A percentile compares a stretch with the other conserved stretches of the same genome.
These are phyloP conservation scores for Lota lota DNA, from an alignment of 2,113 vertebrate species.

Conservation along the genomic window DNA sequence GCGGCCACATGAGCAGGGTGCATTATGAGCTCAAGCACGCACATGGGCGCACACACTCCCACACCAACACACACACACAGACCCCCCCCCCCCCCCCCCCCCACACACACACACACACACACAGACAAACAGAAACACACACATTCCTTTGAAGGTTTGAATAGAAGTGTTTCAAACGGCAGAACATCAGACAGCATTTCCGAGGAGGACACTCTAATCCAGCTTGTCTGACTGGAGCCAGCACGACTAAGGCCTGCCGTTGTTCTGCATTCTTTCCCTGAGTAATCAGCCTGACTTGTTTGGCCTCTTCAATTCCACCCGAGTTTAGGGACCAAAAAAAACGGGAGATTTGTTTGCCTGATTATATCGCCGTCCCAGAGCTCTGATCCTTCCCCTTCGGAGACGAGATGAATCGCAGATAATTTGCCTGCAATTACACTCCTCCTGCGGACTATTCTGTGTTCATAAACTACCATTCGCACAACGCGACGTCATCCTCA, in stretches of 20 bases:
- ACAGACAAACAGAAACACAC: not conserved
- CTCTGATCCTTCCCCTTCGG: conserved; percentile 48
- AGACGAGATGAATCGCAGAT: conserved; percentile 60
- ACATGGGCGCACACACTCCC: too few species aligned
- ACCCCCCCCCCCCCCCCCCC: too few species aligned
- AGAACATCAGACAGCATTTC: too few species aligned
- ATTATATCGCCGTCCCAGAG: conserved; percentile 59
- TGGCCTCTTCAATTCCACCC: conserved; percentile 31
- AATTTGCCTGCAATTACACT: conserved; percentile 65
- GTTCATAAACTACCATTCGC: conserved; percentile 17
- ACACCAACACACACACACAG: too few species aligned
- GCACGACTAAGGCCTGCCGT: too few species aligned
- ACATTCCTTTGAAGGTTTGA: not conserved
- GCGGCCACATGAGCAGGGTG: too few species aligned
- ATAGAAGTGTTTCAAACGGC: too few species aligned
- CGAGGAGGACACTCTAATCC: too few species aligned
- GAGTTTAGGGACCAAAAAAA: conserved; percentile 36
- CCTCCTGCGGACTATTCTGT: conserved; percentile 37
- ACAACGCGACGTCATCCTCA: conserved; percentile 52
- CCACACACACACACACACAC: conserved; percentile 32
- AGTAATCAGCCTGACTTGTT: conserved; percentile 39
- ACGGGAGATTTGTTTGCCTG: conserved; percentile 60
- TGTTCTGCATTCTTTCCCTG: conserved; percentile 24
- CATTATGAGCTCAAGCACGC: too few species aligned
- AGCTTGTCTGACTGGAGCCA: too few species aligned